phyloP scores from a whole-genome alignment of 2,113 vertebrate genomes.

The Ceyx cyanopectus region DNA sequence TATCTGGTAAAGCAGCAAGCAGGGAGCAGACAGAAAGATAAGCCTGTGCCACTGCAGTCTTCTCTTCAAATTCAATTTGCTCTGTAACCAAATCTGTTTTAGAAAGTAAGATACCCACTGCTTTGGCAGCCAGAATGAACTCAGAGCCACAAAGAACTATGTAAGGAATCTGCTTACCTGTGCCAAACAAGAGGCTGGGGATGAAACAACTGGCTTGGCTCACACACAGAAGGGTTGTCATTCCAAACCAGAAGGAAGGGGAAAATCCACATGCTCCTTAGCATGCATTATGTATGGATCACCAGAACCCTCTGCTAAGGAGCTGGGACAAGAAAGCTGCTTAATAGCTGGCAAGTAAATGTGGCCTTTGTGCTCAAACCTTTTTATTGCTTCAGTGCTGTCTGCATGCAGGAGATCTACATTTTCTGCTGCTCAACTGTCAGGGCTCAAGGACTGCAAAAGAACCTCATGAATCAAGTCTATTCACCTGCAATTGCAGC shows the following conservation, averaged over 20 bases:
- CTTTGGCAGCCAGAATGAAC: slow-evolving; percentile 3
- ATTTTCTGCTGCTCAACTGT: not conserved
- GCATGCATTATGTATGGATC: not conserved
- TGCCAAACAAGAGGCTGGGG: not conserved
- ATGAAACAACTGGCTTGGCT: slow-evolving; percentile 5
- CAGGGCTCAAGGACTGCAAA: not conserved
- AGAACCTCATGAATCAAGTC: not conserved
- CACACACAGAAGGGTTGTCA: not conserved
- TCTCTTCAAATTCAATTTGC: slow-evolving; percentile 5
- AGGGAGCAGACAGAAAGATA: not conserved
- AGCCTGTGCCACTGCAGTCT: not conserved
- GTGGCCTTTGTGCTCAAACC: not conserved
- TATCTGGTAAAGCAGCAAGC: not conserved
- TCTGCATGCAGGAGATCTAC: not conserved
- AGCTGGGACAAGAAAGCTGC: slow-evolving; percentile 9
- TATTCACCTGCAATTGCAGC: not conserved
- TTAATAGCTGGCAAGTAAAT: not conserved
- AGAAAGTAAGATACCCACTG: not conserved
- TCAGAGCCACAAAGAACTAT: not conserved
- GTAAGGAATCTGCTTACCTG: slow-evolving; percentile 23
- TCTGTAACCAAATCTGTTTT: not conserved
- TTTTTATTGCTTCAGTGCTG: not conserved
- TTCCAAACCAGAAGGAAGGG: slow-evolving; percentile 4
- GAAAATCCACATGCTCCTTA: not conserved
- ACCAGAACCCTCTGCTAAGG: not conserved